Evolutionary conservation across 2,888 invertebrate species (phyloP).

Genomic region (Ephialtes manifestator): DNA sequence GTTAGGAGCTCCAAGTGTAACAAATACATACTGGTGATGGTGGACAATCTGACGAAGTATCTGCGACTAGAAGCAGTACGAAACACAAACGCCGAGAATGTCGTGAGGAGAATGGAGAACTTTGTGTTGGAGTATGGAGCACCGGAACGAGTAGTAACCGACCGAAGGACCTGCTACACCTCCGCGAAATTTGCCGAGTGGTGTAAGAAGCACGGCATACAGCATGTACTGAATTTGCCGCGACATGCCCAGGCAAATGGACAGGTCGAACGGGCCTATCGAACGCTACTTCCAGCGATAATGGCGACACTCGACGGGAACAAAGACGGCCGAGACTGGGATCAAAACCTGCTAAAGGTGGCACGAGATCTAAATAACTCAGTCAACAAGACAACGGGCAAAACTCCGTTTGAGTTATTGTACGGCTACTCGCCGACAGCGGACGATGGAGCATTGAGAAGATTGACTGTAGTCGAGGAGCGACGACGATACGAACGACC

Average conservation of each 20-base stretch:
- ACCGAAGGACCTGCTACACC: conserved; percentile 69
- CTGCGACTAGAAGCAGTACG: conserved; percentile 65
- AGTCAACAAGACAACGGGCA: conserved; percentile 67
- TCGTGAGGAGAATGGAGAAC: conserved; percentile 61
- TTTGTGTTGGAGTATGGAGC: conserved; percentile 70
- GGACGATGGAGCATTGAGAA: conserved; percentile 32
- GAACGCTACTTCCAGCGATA: conserved; percentile 40
- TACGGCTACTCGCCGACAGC: conserved; percentile 53
- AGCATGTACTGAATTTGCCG: conserved; percentile 62
- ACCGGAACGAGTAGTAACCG: conserved; percentile 64
- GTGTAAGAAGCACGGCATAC: conserved; percentile 61
- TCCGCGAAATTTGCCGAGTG: conserved; percentile 60
- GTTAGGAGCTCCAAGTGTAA: conserved; percentile 58
- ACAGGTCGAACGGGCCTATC: conserved; percentile 45
- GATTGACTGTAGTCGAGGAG: conserved; percentile 37
- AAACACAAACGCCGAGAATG: conserved; percentile 39
- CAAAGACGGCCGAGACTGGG: conserved; percentile 50
- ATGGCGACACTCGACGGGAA: conserved; percentile 45
- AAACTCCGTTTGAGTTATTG: conserved; percentile 65
- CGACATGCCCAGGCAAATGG: conserved; percentile 72
- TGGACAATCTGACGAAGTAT: conserved; percentile 63
- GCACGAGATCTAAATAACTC: conserved; percentile 45
- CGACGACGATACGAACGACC: conserved; percentile 43
- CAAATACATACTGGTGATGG: conserved; percentile 60
- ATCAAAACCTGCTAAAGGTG: conserved; percentile 31